Evolutionary conservation across 2,888 invertebrate genomes (phyloP).

Genomic region (Rhaphigaster nebulosa): DNA sequence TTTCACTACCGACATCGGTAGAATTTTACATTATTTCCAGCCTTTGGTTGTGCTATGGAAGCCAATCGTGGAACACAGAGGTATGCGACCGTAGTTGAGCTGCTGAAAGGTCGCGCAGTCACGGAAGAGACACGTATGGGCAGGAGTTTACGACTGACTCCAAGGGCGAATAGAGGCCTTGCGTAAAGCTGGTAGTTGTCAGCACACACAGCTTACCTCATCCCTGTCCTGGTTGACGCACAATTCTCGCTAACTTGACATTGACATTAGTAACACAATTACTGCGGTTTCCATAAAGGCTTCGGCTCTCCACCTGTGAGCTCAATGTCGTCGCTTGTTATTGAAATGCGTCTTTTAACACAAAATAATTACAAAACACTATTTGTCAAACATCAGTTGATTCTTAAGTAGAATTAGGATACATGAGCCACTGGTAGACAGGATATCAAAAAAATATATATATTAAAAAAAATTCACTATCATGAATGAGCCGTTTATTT

Average conservation of each 20-base stretch:
- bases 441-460: neutral
- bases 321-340: neutral
- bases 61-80: neutral
- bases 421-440: no score
- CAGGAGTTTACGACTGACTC: constrained; percentile 15
- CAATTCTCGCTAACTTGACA: constrained; percentile 21
- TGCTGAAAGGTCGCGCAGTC: constrained; percentile 5
- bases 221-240: neutral
- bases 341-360: neutral
- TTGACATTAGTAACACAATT: constrained; percentile 31
- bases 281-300: neutral
- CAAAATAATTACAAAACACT: neutral
- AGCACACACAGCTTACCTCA: constrained; percentile 20
- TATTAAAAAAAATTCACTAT: neutral
- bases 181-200: constrained; percentile 47
- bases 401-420: no score
- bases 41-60: neutral
- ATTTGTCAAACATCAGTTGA: neutral
- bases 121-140: constrained; percentile 51
- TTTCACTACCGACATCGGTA: neutral
- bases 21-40: neutral
- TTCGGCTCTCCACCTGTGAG: neutral
- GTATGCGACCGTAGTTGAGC: constrained; percentile 28
- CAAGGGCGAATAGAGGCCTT: constrained; percentile 38
- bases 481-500: no score